phyloP scores from a whole-genome alignment of 2,888 invertebrate genomes.

The Ormia ochracea region DNA sequence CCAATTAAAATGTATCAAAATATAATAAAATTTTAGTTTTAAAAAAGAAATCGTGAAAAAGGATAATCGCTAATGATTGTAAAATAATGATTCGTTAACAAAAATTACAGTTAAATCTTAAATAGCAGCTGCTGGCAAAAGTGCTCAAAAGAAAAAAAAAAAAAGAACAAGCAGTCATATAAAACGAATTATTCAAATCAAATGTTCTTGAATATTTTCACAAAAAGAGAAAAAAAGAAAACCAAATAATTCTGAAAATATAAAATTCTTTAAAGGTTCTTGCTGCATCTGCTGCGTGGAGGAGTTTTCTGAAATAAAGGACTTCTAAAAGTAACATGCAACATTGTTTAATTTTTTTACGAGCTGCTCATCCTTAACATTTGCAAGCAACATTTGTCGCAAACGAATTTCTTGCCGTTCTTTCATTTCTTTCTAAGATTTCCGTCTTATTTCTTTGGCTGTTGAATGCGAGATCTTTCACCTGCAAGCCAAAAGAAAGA shows the following conservation, averaged over 20 bases:
- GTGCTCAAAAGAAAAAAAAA: neutral
- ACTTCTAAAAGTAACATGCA: conserved; percentile 29
- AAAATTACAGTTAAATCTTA: conserved; percentile 28
- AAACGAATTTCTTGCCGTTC: conserved; percentile 23
- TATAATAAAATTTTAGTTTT: neutral
- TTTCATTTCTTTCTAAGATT: neutral
- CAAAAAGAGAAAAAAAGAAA: too few species aligned
- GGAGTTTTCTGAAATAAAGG: neutral
- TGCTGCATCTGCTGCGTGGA: conserved; percentile 17
- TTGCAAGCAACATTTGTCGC: neutral
- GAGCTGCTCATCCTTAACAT: neutral
- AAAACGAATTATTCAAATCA: conserved; percentile 5
- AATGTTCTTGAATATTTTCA: conserved; percentile 26
- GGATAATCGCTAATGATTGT: conserved; percentile 36
- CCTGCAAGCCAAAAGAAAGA: neutral
- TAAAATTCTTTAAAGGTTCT: conserved; percentile 8
- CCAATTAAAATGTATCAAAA: conserved; percentile 52
- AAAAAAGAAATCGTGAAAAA: neutral
- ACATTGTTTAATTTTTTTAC: conserved; percentile 7
- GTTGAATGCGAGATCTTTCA: neutral
- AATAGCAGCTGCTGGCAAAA: conserved; percentile 33
- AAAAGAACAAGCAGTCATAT: conserved; percentile 18
- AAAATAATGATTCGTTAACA: conserved; percentile 3
- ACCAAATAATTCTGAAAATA: conserved; percentile 25
- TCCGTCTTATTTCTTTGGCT: neutral